Percentiles rank a stretch among this genome's conserved stretches.
These are phyloP conservation scores for Ips nitidus DNA, from an alignment of 1,140 invertebrate species.

Conservation along the genomic window DNA sequence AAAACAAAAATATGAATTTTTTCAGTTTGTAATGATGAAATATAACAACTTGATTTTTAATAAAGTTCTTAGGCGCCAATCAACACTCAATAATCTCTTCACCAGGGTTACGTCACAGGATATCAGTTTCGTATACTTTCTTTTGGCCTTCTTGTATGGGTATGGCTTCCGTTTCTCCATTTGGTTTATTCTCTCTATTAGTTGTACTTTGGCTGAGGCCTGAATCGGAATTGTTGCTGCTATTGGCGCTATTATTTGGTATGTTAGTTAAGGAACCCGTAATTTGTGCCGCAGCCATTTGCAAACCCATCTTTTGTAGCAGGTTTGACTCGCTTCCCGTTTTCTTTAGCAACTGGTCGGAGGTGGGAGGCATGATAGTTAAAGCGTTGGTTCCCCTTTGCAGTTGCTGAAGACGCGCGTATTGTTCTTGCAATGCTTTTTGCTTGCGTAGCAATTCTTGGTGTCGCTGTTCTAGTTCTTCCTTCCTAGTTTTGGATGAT, in stretches of 20 bases:
- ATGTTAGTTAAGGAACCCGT: conserved; percentile 67
- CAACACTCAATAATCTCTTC: conserved; percentile 46
- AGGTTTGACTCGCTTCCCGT: conserved; percentile 88
- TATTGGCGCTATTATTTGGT: conserved; percentile 49
- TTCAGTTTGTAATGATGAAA: too few species aligned
- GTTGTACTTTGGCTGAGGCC: not conserved
- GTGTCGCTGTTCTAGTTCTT: conserved; percentile 78
- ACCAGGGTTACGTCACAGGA: conserved; percentile 66
- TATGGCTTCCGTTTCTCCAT: conserved; percentile 51
- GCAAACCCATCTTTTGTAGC: conserved; percentile 78
- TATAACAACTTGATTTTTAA: too few species aligned
- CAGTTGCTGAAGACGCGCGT: conserved; percentile 80
- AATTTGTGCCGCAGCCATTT: conserved; percentile 60
- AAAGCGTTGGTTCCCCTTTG: conserved; percentile 72
- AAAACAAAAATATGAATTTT: not conserved
- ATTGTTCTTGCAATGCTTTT: conserved; percentile 84
- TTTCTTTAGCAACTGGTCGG: conserved; percentile 73
- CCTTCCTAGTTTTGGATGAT: conserved; percentile 64
- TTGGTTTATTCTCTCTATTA: not conserved
- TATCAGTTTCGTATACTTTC: conserved; percentile 86
- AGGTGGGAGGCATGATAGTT: conserved; percentile 59
- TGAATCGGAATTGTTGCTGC: conserved; percentile 42
- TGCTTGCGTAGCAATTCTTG: conserved; percentile 85
- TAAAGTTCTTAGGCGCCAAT: not conserved
- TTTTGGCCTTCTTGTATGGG: conserved; percentile 49